Evolutionary conservation across 2,888 invertebrate species (phyloP), one percentile per base, ranked within the genome.

Genomic region (Abrostola triplasia): DNA sequence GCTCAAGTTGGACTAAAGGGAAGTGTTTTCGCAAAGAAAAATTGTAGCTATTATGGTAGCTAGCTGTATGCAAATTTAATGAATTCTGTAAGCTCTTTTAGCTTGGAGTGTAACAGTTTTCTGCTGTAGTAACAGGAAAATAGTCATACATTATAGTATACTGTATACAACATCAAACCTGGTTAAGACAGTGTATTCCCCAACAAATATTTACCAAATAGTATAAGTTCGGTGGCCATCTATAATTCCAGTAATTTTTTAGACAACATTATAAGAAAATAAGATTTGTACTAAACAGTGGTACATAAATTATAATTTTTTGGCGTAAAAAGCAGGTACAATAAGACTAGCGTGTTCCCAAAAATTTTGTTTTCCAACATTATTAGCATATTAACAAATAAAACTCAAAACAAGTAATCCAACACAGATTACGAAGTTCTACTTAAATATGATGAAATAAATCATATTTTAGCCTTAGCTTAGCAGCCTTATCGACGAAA

Each of bases 401-500:
- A 59, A 73, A 70, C 51, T 70, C 36, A 52, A 52, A 60, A 44
- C 12, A 73, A 76, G 61, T 76, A 73, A 76, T 79, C 62, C 59
- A 73, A 73, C 59, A 72, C 40, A 69, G 72, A 73, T 81, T 70
- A 76, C 56, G 53, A 70, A 72, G 55, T 67, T 70, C 56, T 50
- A 65, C 59, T 78, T 74, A 63, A 64, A 71, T 65, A 53, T 62
- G 64, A 62, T 44, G 63, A 72, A 76, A 77, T 74, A 74, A 77
- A 76, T 77, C 63, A 80, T 78, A 67, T 67, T 79, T 70, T 59
- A 72, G 56, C 64, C 52, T 48, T 50, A 64, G 63, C 73, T 71
- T 68, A 73, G 70, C 55, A 62, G 54, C 40, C 53, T 80, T 81
- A 83, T 84, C 81, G 79, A 76, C 62, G 76, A 82, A 83, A 82